Evolutionary conservation across 2,113 vertebrate genomes (phyloP), one percentile per base, ranked within the genome.

Genomic region (Mirounga angustirostris): DNA sequence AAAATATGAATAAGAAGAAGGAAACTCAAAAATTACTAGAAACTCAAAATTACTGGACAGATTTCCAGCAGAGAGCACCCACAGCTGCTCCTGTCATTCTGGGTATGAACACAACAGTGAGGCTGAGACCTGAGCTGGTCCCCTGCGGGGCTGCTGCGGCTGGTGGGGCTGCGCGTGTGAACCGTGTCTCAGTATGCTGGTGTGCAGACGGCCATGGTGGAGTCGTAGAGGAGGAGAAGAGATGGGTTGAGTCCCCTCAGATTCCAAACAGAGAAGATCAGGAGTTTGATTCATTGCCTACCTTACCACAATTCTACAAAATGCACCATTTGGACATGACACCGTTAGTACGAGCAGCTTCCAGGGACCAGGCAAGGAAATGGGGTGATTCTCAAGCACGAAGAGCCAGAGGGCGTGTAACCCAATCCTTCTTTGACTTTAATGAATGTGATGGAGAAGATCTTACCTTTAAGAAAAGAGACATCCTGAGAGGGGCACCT

Each of bases 221-320:
- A 46, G 40, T 3, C 1, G 56, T 3, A 2, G 50, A 97, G 40
- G 56, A 89, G 21, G 28, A 4, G 9, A 10, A 21, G 14, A 73
- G 76, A 98, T 99, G 99, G 99, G 94, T 95, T 98, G 96, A 98
- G 94, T 73, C 98, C 98, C 89, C 99, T 99, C 46, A 98, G 99
- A 80, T 99, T 99, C 98, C 99, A 99, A 76, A 99, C 99, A 78
- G 99, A 78, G 99, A 99, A n/a, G 99, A 99, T 98, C 99, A 99
- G 98, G 99, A 99, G 96, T 99, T 99, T 94, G 99, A 99, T 4
- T 99, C 99, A 54, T 99, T 99, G 91, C 99, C 99, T 22, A 98
- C 99, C 96, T 98, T 99, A 98, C 98, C 99, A 98, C 99, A 99
- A 98, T 99, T 99, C 98, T 99, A 99, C 98, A 99, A 99, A 98